phyloP scores from a whole-genome alignment of 2,113 vertebrate species.

The Marmota monax region DNA sequence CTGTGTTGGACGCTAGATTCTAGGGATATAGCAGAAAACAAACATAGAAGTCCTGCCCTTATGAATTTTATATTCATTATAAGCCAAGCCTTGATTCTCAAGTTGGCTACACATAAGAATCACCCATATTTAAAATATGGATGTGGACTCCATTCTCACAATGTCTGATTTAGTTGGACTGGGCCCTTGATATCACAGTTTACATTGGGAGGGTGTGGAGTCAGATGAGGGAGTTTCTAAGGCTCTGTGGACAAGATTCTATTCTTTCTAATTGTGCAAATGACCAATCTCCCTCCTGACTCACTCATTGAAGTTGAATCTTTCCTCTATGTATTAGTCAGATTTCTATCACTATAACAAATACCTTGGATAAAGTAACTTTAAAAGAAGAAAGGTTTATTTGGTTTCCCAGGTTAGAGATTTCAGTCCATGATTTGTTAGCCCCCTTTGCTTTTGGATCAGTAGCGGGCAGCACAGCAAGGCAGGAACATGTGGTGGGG shows the following conservation, averaged over 20 bases:
- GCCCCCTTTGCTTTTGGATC: too few species aligned
- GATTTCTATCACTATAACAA: background rate
- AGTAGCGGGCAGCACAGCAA: background rate
- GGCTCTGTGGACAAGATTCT: background rate
- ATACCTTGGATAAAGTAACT: background rate
- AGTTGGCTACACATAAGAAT: accelerated
- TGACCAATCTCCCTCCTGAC: background rate
- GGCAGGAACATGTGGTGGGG: background rate
- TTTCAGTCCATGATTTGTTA: background rate
- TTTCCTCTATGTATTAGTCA: background rate
- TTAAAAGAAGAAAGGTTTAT: background rate
- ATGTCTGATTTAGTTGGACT: background rate
- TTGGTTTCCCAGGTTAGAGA: background rate
- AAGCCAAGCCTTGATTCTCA: background rate
- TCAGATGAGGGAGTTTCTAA: background rate
- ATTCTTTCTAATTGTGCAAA: background rate
- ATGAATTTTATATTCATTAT: too few species aligned
- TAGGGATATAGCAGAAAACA: background rate
- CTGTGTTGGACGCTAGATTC: background rate
- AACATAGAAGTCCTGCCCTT: background rate
- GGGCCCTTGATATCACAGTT: background rate
- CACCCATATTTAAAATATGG: background rate
- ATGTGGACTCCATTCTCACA: background rate
- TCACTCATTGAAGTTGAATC: background rate
- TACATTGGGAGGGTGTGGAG: background rate